Evolutionary conservation across 2,797 vertebrate genomes (phyloP), one percentile per base, ranked within the genome.

Genomic region (Smutsia temminckii): DNA sequence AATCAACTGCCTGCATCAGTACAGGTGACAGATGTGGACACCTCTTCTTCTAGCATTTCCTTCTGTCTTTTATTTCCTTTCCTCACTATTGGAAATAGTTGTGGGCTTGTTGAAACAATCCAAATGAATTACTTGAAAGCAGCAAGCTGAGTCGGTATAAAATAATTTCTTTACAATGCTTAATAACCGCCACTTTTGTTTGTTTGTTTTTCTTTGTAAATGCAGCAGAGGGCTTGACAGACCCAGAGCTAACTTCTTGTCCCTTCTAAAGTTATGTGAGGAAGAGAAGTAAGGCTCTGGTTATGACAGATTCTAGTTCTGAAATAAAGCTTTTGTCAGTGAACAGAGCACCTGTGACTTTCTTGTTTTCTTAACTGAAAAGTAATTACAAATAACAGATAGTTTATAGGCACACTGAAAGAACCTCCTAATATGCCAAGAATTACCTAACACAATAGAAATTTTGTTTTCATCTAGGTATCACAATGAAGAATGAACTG

Each of bases 111-210:
- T 51, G 9, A 59, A 84, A 92, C 8, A 71, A 77, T 72, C 77
- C 71, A 91, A 83, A 64, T 27, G 40, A 66, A 72, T 8, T 81
- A 40, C 88, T 85, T 88, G 25, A 79, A 91, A 94, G 17, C 18
- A 85, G 34, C 12, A 77, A 93, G 32, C 25, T 69, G 40, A 85
- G 12, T 88, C 27, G 74, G 42, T 17, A 53, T 79, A 55, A 91
- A 89, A 12, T 2, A 1, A 77, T 49, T 57, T 49, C 0, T 79
- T 81, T 72, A 40, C 85, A 85, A 66, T 79, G 4, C 7, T 75
- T 53, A 68, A 66, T 69, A 75, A 83, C 5, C 49, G 1, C 17
- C 37, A 63, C 92, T 34, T 69, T 32, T 64, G 40, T 64, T n/a
- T 34, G 23, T n/a, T 57, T 63, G 46, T 46, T 11, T 51, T 89